Conservation (phyloP, 2,888 invertebrate species). For the Aleiodes alternator region DNA sequence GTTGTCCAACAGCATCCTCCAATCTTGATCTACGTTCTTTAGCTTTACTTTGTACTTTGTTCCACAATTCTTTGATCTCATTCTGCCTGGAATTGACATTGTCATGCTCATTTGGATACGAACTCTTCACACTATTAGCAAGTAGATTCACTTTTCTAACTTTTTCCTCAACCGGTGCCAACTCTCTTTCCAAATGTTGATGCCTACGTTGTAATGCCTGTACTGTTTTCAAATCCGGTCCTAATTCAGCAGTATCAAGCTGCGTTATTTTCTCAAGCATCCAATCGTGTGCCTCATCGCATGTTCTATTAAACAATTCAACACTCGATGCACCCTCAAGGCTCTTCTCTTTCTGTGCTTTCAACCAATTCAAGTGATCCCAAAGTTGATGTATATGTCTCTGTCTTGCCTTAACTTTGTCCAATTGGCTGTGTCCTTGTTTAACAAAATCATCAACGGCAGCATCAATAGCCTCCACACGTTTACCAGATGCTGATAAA, state of each 20-base stretch:
- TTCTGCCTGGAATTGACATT: slow-evolving; percentile 91
- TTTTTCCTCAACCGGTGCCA: slow-evolving; percentile 96
- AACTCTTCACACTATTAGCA: slow-evolving; percentile 92
- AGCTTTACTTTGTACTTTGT: slow-evolving; percentile 90
- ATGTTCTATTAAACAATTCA: slow-evolving; percentile 95
- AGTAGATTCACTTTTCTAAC: slow-evolving; percentile 89
- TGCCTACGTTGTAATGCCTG: slow-evolving; percentile 93
- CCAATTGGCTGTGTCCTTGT: slow-evolving; percentile 91
- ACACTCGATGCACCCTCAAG: slow-evolving; percentile 95
- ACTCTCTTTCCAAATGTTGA: slow-evolving; percentile 94
- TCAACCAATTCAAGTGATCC: slow-evolving; percentile 90
- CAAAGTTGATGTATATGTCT: slow-evolving; percentile 92
- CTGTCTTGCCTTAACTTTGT: slow-evolving; percentile 85
- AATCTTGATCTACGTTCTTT: slow-evolving; percentile 88
- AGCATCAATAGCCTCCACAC: slow-evolving; percentile 91
- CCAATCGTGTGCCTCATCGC: slow-evolving; percentile 98
- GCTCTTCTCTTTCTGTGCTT: slow-evolving; percentile 92
- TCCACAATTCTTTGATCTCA: slow-evolving; percentile 93
- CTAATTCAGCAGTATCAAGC: slow-evolving; percentile 85
- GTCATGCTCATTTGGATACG: slow-evolving; percentile 92
- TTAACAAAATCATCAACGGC: slow-evolving; percentile 90
- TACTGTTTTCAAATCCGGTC: slow-evolving; percentile 92
- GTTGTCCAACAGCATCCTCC: slow-evolving; percentile 96
- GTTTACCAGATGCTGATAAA: slow-evolving; percentile 93
- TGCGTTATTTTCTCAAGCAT: slow-evolving; percentile 97